phyloP scores from a whole-genome alignment of 2,888 invertebrate genomes.

The Mimas tiliae region DNA sequence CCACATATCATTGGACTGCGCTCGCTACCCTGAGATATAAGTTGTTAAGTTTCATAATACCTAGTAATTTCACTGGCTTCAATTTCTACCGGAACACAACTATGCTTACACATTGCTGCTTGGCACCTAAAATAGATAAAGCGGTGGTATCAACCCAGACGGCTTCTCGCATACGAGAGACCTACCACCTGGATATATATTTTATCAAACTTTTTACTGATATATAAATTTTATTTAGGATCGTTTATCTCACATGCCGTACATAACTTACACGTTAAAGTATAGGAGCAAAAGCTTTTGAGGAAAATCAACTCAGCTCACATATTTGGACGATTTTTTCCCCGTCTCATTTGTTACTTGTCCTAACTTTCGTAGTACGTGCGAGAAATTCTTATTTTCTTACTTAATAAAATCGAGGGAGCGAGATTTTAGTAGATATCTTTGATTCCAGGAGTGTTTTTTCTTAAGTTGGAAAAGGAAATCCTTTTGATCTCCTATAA shows the following conservation, averaged over 20 bases:
- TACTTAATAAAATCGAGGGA: conserved; percentile 53
- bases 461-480: conserved; percentile 2
- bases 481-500: neutral
- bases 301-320: conserved; percentile 73
- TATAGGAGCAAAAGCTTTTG: conserved; percentile 51
- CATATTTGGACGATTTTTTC: conserved; percentile 77
- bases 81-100: too few species aligned
- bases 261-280: conserved; percentile 56
- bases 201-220: too few species aligned
- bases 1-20: too few species aligned
- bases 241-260: conserved; percentile 57
- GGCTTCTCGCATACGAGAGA: too few species aligned
- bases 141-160: too few species aligned
- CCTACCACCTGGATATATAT: too few species aligned
- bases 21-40: too few species aligned
- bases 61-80: too few species aligned
- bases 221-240: conserved; percentile 52
- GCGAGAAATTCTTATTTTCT: conserved; percentile 60
- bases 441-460: conserved; percentile 26
- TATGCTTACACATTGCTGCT: too few species aligned
- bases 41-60: too few species aligned
- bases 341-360: conserved; percentile 75
- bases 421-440: conserved; percentile 53
- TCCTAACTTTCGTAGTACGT: conserved; percentile 66
- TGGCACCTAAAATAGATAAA: too few species aligned